Percentiles rank a stretch among this genome's conserved stretches.
These are phyloP conservation scores for Erebia aethiops DNA, from an alignment of 2,888 invertebrate species.

Conservation along the genomic window DNA sequence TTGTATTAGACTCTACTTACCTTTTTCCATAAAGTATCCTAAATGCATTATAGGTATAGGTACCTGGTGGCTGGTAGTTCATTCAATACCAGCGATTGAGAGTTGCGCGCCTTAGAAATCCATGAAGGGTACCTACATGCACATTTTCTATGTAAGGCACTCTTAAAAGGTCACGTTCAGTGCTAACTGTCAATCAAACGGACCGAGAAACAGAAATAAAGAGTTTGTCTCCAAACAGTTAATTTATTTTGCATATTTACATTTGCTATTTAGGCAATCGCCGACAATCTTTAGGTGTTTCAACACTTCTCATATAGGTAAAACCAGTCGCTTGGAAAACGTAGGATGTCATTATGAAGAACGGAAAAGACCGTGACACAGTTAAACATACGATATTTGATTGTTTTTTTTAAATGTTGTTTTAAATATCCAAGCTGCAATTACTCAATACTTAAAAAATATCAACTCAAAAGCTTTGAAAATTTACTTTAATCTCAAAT, in stretches of 20 bases:
- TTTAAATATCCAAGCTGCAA: background rate
- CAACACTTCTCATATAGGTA: conserved; percentile 53
- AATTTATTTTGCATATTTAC: conserved; percentile 50
- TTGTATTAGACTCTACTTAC: no score
- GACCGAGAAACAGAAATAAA: conserved; percentile 11
- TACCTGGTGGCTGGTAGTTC: no score
- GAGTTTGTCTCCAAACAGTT: conserved; percentile 37
- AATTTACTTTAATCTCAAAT: no score
- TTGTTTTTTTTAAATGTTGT: background rate
- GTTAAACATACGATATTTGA: conserved; percentile 25
- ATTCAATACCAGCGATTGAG: no score
- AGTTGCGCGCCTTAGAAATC: conserved; percentile 4
- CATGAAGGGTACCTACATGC: background rate
- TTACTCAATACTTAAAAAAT: background rate
- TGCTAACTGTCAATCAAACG: conserved; percentile 4
- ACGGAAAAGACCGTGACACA: conserved; percentile 68
- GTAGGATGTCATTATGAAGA: conserved; percentile 67
- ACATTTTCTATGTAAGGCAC: conserved; percentile 16
- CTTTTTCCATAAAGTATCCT: no score
- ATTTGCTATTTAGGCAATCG: conserved; percentile 48
- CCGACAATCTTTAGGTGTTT: conserved; percentile 46
- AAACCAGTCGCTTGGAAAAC: conserved; percentile 63
- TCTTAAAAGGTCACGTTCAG: conserved; percentile 27
- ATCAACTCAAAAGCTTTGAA: no score
- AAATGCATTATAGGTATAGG: background rate